Evolutionary conservation across 2,888 invertebrate species (phyloP), one percentile per base, ranked within the genome.

Genomic region (Trachelus tabidus): DNA sequence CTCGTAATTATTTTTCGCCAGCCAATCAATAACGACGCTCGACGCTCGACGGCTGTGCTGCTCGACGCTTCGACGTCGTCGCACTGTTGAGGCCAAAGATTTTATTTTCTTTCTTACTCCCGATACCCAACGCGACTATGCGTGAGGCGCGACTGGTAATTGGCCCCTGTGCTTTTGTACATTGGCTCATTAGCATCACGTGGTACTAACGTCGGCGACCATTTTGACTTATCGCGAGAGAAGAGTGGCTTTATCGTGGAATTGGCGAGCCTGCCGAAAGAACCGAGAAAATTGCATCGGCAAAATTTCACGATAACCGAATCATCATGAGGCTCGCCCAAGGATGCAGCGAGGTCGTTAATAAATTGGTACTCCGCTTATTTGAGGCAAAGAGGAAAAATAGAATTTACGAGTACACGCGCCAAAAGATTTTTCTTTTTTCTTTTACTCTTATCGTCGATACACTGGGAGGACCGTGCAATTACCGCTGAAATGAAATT

Each of bases 151-250:
- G 30, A n/a, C 30, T 33, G 75, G 80, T 82, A 81, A 81, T 82
- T 81, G 83, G 81, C 71, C 75, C 76, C 79, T 77, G 80, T 76
- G 73, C 80, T 83, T 82, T 80, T 81, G 81, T 79, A 71, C 79
- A 71, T 77, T 75, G 78, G 83, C 81, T 83, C 82, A 79, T 83
- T 83, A 82, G 81, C 75, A 78, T 75, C 81, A 81, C 83, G 80
- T 79, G 83, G 56, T 9, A 40, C 78, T 35, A 35, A n/a, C 68
- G 73, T 34, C 75, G 77, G 35, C 73, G 73, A 73, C 76, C 40
- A 75, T 73, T 68, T 75, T 35, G 71, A 71, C 12, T 31, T 31
- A 56, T 6, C 6, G 40, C 15, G 23, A 40, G 40, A 23, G 12
- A 12, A 12, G 3, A 2, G 11, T 23, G 71, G 31, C 31, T 71